These are phyloP conservation scores for Euphonia xanthogaster DNA, from an alignment of 2,797 vertebrate genomes.

Conservation along the genomic window DNA sequence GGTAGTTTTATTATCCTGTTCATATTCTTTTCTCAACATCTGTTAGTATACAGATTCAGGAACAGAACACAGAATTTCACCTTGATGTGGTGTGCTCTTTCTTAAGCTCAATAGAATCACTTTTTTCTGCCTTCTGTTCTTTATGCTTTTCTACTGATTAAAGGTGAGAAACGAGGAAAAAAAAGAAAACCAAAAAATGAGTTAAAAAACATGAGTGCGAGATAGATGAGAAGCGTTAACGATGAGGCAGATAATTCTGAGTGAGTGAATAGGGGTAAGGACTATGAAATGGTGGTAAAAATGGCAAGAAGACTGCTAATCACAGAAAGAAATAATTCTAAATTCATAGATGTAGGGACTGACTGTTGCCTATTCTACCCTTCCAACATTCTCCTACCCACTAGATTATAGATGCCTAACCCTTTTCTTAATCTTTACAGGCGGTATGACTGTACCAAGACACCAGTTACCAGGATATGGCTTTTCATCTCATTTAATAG, in stretches of 20 bases:
- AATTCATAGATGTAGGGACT: not conserved
- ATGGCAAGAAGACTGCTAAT: not conserved
- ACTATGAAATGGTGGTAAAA: not conserved
- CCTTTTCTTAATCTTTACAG: not conserved
- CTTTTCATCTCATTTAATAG: not conserved
- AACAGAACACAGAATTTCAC: not conserved
- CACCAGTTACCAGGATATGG: not conserved
- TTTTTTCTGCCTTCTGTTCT: not conserved
- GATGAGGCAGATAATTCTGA: not conserved
- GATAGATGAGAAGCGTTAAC: not conserved
- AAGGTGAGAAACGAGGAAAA: not conserved
- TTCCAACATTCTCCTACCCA: not conserved
- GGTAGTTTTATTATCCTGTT: not conserved
- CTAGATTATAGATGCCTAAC: not conserved
- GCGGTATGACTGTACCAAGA: not conserved
- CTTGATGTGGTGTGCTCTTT: not conserved
- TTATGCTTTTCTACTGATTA: not conserved
- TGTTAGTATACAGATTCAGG: not conserved
- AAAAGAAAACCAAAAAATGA: not conserved
- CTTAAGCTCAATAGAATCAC: not conserved
- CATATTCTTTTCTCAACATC: not conserved
- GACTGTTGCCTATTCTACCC: not conserved
- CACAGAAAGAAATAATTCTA: not conserved
- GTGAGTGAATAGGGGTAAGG: not conserved
- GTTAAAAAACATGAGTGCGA: not conserved